Evolutionary conservation across 2,113 vertebrate species (phyloP).

Genomic region (Aspidoscelis tigris): DNA sequence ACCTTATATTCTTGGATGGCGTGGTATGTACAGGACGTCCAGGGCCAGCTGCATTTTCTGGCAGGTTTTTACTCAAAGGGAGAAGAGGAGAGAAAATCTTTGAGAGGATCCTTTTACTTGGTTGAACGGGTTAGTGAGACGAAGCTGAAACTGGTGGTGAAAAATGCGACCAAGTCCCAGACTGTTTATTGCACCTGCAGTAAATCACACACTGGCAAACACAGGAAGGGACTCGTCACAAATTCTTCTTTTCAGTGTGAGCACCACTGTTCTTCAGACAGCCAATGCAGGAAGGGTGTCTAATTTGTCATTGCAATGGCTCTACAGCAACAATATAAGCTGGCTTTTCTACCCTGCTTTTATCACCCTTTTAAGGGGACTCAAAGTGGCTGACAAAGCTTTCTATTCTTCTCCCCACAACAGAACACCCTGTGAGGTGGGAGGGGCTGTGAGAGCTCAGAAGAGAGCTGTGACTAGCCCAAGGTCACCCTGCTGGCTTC

Average conservation of each 20-base stretch:
- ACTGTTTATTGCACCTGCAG: constrained; percentile 53
- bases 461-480: no score
- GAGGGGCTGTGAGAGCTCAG: no score
- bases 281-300: not conserved
- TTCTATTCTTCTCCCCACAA: no score
- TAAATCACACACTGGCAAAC: constrained; percentile 37
- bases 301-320: no score
- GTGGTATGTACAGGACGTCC: constrained; percentile 51
- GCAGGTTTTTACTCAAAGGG: not conserved
- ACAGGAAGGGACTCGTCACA: not conserved
- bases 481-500: no score
- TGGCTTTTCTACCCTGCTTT: no score
- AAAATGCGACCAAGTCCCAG: constrained; percentile 31
- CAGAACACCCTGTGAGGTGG: no score
- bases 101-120: constrained; percentile 7
- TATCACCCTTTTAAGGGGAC: no score
- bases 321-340: no score
- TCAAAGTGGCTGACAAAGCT: no score
- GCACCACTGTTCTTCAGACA: not conserved
- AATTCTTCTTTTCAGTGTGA: not conserved
- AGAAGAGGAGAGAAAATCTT: not conserved
- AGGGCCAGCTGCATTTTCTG: constrained; percentile 25
- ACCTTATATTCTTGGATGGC: constrained; percentile 47
- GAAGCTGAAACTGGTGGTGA: not conserved
- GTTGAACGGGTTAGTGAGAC: not conserved